Evolutionary conservation across 2,888 invertebrate species (phyloP), one percentile per base, ranked within the genome.

Genomic region (Troglohyphantes excavatus): DNA sequence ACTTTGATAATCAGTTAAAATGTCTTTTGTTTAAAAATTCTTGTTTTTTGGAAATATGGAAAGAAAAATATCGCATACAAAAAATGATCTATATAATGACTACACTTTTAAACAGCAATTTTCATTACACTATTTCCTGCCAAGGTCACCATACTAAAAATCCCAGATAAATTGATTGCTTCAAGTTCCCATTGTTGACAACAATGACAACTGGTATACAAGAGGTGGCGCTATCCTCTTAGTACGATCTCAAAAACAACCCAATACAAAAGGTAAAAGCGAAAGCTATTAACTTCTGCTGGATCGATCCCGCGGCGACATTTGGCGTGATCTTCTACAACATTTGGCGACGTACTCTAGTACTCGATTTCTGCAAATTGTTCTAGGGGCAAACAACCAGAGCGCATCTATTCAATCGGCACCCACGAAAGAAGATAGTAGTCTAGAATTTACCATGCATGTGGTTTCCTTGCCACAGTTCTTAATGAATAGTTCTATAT

Each of bases 281-380:
- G 33, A 81, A 70, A 63, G 43, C 43, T 65, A 53, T 53, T 46
- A 46, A 70, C 46, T 33, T 19, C 33, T 59, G 23, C 67, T 29
- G 39, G 33, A 86, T 86, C 63, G 86, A 86, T 86, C 78, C 76
- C 70, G 17, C 19, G 61, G 68, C 21, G 81, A 68, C 13, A 46
- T 43, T 78, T 86, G 86, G 86, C 86, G 86, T 43, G 29, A 19
- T 70, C 43, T 70, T 17, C 17, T 19, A 61, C 11, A 26, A 53
- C 27, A n/a, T 27, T 85, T 85, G 84, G 84, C 84, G 84, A 85
- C 29, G 59, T 27, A 67, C 33, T 70, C 11, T 33, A 61, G 33
- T 26, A 43, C 27, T 73, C 43, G 33, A 59, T 21, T 21, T 53
- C 33, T 76, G 59, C 53, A 27, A 46, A 53, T 68, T 33, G 33